Evolutionary conservation across 2,888 invertebrate genomes (phyloP).

Genomic region (Cremastinae sp.): DNA sequence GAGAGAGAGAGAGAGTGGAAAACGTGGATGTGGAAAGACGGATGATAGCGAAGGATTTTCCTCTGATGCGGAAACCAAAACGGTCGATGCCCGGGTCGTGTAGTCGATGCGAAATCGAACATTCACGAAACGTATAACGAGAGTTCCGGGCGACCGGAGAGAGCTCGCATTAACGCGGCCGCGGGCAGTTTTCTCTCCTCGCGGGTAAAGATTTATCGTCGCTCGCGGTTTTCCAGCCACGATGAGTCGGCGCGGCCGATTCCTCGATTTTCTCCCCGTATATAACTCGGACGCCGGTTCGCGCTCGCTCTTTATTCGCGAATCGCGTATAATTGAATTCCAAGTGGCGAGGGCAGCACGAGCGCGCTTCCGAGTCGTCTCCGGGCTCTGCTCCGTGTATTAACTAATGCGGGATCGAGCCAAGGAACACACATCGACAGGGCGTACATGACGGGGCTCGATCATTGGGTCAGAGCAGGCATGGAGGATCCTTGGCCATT

Average conservation of each 20-base stretch:
- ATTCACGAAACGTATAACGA: conserved; percentile 55
- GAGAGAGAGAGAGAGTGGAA: background rate
- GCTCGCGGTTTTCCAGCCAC: conserved; percentile 46
- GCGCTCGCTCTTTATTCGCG: conserved; percentile 3
- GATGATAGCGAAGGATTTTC: background rate
- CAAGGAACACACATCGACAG: conserved; percentile 21
- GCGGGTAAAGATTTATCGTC: conserved; percentile 54
- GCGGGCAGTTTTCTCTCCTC: no score
- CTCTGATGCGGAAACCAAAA: conserved; percentile 26
- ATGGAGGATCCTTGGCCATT: conserved; percentile 67
- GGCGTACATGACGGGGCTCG: conserved; percentile 30
- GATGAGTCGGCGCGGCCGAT: conserved; percentile 19
- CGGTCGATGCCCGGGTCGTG: conserved; percentile 39
- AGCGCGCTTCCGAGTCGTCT: conserved; percentile 39
- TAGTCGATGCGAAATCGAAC: conserved; percentile 55
- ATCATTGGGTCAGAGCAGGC: conserved; percentile 69
- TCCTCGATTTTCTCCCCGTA: conserved; percentile 33
- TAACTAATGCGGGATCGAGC: conserved; percentile 2
- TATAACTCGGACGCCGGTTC: background rate
- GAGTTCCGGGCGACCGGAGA: conserved; percentile 39
- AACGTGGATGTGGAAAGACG: background rate
- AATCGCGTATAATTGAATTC: conserved; percentile 72
- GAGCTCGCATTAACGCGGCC: conserved; percentile 1
- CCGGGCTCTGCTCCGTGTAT: background rate
- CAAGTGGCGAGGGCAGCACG: conserved; percentile 53